Evolutionary conservation across 2,797 vertebrate genomes (phyloP), one percentile per base, ranked within the genome.

Genomic region (Lutjanus argentimaculatus): DNA sequence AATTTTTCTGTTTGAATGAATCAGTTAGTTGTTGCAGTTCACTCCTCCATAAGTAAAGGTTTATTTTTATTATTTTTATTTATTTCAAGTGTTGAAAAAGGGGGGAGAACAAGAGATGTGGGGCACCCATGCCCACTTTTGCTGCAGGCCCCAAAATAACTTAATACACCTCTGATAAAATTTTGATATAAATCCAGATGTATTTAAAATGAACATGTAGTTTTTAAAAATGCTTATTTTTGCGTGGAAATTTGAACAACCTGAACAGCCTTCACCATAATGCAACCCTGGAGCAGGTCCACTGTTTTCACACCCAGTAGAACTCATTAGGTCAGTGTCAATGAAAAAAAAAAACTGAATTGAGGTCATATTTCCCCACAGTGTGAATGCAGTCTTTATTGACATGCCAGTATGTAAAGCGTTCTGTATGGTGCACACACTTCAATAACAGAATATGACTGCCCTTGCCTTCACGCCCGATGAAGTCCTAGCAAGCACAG

Each of bases 401-500:
- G 55, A 17, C 65, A 21, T 55, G 61, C 58, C 72, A 63, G 72
- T 17, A 9, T 72, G 68, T 56, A 48, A 66, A 45, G 42, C 21
- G 2, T 67, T 53, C 21, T 76, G 71, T 59, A 62, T 45, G 17
- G 12, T 36, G 30, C 48, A 43, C 70, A 70, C 55, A 74, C 80
- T 76, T 77, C 82, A 74, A 11, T 65, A 86, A 85, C 74, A 73
- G 72, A 80, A 88, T 72, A 55, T 40, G 22, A 83, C 78, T 61
- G 56, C 15, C 57, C 45, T 78, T 76, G 69, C 53, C 61, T 89
- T 90, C 68, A 67, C 10, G 62, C 74, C 70, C 21, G 15, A 78
- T 75, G 66, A 81, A 74, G 86, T 79, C 74, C 79, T n/a, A n/a
- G n/a, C n/a, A 56, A 82, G 64, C 84, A 76, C 58, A 88, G 79